phyloP scores from a whole-genome alignment of 2,797 vertebrate species.

The Antrozous pallidus region DNA sequence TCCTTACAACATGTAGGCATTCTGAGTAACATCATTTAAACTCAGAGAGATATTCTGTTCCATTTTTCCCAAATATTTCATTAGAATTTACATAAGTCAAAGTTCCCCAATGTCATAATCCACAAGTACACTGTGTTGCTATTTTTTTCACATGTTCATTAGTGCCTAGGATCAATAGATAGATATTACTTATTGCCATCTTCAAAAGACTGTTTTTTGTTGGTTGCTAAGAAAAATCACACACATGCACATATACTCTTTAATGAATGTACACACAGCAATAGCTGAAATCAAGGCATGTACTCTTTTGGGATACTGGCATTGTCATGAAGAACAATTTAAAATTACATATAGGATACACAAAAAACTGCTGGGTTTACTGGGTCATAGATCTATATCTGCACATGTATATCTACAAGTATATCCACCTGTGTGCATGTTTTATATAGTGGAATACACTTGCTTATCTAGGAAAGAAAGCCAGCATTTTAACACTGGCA shows the following conservation, averaged over 20 bases:
- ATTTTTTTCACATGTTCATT: slow-evolving; percentile 44
- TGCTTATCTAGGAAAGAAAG: slow-evolving; percentile 33
- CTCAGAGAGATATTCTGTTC: slow-evolving; percentile 48
- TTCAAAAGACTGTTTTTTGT: slow-evolving; percentile 9
- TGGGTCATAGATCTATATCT: neutral
- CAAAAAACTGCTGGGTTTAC: neutral
- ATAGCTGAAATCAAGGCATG: neutral
- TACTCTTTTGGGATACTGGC: neutral
- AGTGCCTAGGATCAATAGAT: neutral
- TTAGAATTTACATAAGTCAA: slow-evolving; percentile 7
- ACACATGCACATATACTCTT: neutral
- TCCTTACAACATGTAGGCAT: slow-evolving; percentile 29
- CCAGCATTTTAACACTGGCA: neutral
- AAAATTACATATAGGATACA: neutral
- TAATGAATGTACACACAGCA: neutral
- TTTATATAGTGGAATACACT: neutral
- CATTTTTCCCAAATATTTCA: slow-evolving; percentile 50
- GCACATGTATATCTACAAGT: neutral
- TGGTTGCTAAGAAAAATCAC: neutral
- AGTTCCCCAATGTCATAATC: neutral
- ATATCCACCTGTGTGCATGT: neutral
- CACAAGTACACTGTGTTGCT: neutral
- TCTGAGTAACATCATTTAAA: slow-evolving; percentile 49
- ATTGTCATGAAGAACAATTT: neutral
- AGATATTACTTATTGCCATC: neutral